Conservation (phyloP, 1,140 invertebrate genomes). For the Cryptotermes secundus region DNA sequence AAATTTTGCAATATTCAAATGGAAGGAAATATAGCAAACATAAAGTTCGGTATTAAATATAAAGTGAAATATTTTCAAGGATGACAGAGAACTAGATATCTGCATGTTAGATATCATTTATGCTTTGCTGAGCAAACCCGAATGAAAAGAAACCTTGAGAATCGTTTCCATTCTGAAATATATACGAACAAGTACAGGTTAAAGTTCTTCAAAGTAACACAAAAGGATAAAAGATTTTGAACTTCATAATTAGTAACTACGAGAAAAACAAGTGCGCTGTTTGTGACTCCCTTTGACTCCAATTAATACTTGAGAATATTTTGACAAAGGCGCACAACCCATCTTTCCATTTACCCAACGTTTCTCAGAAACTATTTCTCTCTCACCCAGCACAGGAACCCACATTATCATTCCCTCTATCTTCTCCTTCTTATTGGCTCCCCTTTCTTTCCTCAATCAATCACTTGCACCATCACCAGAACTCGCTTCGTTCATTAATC, state of each 20-base stretch:
- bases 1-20: too few species aligned
- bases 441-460: constrained; percentile 23
- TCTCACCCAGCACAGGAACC: not conserved
- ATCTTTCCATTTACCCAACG: not conserved
- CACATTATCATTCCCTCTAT: not conserved
- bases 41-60: too few species aligned
- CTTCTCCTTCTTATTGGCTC: not conserved
- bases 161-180: too few species aligned
- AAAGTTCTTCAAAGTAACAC: too few species aligned
- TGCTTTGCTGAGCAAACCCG: too few species aligned
- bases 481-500: constrained; percentile 23
- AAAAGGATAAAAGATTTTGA: not conserved
- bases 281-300: not conserved
- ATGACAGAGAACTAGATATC: too few species aligned
- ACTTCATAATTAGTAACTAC: not conserved
- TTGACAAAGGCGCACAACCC: not conserved
- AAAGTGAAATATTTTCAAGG: too few species aligned
- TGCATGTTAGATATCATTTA: too few species aligned
- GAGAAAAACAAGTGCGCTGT: not conserved
- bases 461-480: constrained; percentile 23
- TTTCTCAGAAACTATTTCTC: not conserved
- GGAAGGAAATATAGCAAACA: too few species aligned
- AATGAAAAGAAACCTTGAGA: too few species aligned
- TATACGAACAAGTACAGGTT: too few species aligned
- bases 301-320: not conserved